Percentiles rank a stretch among this genome's conserved stretches.
phyloP scores from a whole-genome alignment of 2,113 vertebrate genomes.

The Heterotis niloticus region DNA sequence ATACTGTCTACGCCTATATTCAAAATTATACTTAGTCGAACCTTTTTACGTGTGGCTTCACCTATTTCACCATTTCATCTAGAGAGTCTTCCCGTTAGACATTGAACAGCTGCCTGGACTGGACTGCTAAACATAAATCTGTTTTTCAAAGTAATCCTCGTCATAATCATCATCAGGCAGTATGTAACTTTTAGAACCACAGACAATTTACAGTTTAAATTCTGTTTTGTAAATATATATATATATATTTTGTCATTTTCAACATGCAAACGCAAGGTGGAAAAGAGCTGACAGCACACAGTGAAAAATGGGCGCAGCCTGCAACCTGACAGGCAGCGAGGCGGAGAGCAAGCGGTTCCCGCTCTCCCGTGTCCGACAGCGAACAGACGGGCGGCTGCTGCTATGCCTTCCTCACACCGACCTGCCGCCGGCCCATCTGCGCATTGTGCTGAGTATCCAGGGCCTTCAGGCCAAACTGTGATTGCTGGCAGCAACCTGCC shows the following conservation, averaged over 20 bases:
- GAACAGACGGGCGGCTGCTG: constrained; percentile 6
- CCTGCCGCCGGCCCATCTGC: constrained; percentile 80
- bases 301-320: neutral
- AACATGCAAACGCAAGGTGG: neutral
- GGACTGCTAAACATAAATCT: too few species aligned
- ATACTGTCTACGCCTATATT: too few species aligned
- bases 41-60: too few species aligned
- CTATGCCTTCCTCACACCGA: constrained; percentile 69
- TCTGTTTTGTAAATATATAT: constrained; percentile 9
- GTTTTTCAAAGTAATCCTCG: too few species aligned
- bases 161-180: neutral
- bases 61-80: too few species aligned
- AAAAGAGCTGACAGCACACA: neutral
- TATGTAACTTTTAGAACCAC: neutral
- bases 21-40: too few species aligned
- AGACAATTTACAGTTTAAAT: neutral
- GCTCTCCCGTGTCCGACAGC: neutral
- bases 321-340: neutral
- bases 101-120: too few species aligned
- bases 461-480: constrained; percentile 57
- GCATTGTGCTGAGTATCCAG: constrained; percentile 71
- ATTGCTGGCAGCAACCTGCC: constrained; percentile 66
- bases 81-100: too few species aligned
- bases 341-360: too few species aligned
- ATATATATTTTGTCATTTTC: neutral